These are phyloP conservation scores for Lepidocyrtinus sp. DNA, from an alignment of 2,888 invertebrate genomes.

Conservation along the genomic window DNA sequence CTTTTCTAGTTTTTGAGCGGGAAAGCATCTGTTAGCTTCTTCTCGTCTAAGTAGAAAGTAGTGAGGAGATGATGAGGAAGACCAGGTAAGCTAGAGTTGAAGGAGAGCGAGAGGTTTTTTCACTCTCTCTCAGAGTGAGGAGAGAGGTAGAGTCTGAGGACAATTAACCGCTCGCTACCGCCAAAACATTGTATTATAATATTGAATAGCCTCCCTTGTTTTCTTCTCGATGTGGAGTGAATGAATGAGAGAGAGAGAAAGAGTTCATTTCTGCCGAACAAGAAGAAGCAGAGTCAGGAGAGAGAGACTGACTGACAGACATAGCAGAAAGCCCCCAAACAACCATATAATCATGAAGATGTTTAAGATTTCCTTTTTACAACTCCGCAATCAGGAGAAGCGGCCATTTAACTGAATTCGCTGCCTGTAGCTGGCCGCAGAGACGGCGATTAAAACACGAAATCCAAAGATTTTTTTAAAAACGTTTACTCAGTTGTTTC, in stretches of 20 bases:
- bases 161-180: background rate
- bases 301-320: background rate
- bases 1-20: background rate
- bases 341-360: background rate
- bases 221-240: background rate
- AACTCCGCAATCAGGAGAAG: background rate
- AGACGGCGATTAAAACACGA: too few species aligned
- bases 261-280: too few species aligned
- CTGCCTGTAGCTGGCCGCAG: too few species aligned
- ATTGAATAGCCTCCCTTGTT: background rate
- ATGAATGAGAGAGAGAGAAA: slow-evolving; percentile 1
- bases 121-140: background rate
- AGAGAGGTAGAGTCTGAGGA: background rate
- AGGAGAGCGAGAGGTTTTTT: background rate
- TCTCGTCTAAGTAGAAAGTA: background rate
- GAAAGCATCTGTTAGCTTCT: background rate
- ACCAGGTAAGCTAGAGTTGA: background rate
- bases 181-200: background rate
- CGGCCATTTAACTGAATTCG: slow-evolving; percentile 7
- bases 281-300: too few species aligned
- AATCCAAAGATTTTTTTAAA: too few species aligned
- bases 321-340: slow-evolving; percentile 1
- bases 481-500: too few species aligned
- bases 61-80: background rate
- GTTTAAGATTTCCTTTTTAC: background rate